Conservation (phyloP, 1,140 invertebrate genomes). For the Physella acuta region DNA sequence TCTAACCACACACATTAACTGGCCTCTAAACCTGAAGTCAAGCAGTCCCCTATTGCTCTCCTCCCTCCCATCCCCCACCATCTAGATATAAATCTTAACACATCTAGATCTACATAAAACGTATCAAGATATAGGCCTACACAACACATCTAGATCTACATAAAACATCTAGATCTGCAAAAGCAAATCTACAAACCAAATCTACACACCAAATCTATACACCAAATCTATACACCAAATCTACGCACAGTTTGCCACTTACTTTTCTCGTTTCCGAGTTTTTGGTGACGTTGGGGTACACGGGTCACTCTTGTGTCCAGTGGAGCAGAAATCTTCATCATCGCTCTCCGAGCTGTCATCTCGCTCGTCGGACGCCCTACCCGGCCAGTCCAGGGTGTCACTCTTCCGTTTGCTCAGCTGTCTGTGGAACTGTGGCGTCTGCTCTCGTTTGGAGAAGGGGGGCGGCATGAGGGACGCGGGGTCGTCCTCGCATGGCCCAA, state of each 20-base stretch:
- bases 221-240: not conserved
- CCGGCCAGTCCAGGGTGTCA: not conserved
- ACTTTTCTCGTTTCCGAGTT: conserved; percentile 1
- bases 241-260: not conserved
- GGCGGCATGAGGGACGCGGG: not conserved
- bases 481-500: too few species aligned
- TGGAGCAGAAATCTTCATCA: conserved; percentile 6
- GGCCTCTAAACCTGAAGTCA: too few species aligned
- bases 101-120: too few species aligned
- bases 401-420: conserved; percentile 16
- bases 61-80: too few species aligned
- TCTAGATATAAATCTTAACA: too few species aligned
- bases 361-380: too few species aligned
- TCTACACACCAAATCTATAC: not conserved
- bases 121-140: too few species aligned
- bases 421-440: not conserved
- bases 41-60: too few species aligned
- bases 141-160: too few species aligned
- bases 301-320: not conserved
- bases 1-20: too few species aligned
- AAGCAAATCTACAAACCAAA: not conserved
- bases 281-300: conserved; percentile 9
- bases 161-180: too few species aligned
- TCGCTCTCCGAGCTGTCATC: not conserved
- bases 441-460: not conserved